Evolutionary conservation across 2,797 vertebrate species (phyloP).

Genomic region (Hybognathus amarus): DNA sequence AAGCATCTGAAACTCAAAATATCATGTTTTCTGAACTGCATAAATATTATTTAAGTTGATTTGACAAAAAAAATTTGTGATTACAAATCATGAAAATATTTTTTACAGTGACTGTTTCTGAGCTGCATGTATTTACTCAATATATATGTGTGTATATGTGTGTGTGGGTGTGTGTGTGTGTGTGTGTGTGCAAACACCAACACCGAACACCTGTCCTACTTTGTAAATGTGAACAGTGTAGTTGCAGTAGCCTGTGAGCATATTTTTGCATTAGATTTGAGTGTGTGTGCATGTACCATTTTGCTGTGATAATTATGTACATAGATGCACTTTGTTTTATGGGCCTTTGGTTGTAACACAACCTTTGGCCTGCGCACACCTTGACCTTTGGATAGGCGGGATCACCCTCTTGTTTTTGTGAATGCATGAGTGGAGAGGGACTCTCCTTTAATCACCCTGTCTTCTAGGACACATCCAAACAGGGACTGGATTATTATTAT

Average conservation of each 20-base stretch:
- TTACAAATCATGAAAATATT: too few relatives aligned
- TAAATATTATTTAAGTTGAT: too few relatives aligned
- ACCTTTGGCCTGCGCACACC: constrained; percentile 75
- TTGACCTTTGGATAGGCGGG: constrained; percentile 64
- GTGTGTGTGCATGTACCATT: background rate
- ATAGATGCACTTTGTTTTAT: constrained; percentile 86
- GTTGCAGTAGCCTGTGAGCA: background rate
- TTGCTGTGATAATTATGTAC: constrained; percentile 33
- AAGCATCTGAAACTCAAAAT: too few relatives aligned
- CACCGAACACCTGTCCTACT: constrained; percentile 27
- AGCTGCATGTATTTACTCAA: background rate
- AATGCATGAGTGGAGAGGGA: constrained; percentile 20
- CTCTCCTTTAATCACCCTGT: constrained; percentile 7
- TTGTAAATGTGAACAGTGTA: constrained; percentile 40
- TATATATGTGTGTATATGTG: too few relatives aligned
- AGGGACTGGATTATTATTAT: background rate
- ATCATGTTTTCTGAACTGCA: too few relatives aligned
- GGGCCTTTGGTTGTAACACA: constrained; percentile 71
- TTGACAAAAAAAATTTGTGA: too few relatives aligned
- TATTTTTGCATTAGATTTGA: background rate
- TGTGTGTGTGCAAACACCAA: constrained; percentile 25
- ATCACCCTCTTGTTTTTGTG: constrained; percentile 46
- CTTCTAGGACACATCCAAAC: constrained; percentile 12
- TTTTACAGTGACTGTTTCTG: background rate
- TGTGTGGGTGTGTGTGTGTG: too few relatives aligned